Evolutionary conservation across 2,888 invertebrate species (phyloP), one percentile per base, ranked within the genome.

Genomic region (Agonopterix alstromeriana): DNA sequence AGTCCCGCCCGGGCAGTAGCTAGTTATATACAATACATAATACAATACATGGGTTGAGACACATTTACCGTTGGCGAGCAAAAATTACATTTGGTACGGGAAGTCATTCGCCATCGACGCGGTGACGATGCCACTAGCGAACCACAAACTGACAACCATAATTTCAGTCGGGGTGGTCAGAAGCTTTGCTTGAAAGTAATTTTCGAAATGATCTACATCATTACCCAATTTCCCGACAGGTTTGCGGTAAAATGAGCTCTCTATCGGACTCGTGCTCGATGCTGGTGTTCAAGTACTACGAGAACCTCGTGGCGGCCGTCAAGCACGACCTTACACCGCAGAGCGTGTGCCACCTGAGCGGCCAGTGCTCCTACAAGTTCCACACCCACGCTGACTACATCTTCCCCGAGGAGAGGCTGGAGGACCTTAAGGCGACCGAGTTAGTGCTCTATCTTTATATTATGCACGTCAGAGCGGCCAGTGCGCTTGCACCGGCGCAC

Each of bases 231-330:
- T 27, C 3, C n/a, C 38, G n/a, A n/a, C 89, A 64, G 88, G 63
- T 91, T 1, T 96, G 97, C 74, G 92, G 94, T 43, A 82, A 90
- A 50, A 76, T 94, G 67, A 91, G 93, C 46, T 93, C 93, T 2
- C 92, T 94, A 43, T 94, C 95, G 0, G 96, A 96, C 78, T 93
- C 93, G 8, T 97, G 97, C 69, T 91, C 94, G 42, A 93, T 93
- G 68, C 90, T 94, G 10, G 90, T 95, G 35, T 84, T 95, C 52
- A 92, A 91, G 12, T 91, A 97, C 73, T 95, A 94, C 80, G 91
- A 93, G 62, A 90, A 91, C 43, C 93, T 97, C 50, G 91, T 94
- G 55, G 77, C 83, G 5, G 91, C 92, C 48, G 58, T 94, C 2
- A 81, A 90, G 60, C 76, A 90, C 44, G 91, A 93, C 63, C 82